These are phyloP conservation scores for Apostichopus japonicus DNA, from an alignment of 35 echinoderm and acorn worm species.

Conservation along the genomic window DNA sequence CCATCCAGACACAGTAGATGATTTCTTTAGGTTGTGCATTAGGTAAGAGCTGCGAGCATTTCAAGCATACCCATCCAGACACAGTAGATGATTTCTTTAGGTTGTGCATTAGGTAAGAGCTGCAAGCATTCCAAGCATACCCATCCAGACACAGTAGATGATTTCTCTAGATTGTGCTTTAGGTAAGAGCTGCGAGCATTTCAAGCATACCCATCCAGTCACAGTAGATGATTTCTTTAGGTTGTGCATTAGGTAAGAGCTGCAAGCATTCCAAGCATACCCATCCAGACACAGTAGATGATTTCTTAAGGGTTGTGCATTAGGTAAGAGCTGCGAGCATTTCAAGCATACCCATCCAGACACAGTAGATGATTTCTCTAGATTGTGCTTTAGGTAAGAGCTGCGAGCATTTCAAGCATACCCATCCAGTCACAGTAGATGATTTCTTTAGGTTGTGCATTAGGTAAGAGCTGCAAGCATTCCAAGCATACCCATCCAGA, in stretches of 20 bases:
- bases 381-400: slow-evolving; percentile 71
- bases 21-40: slow-evolving; percentile 78
- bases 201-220: slow-evolving; percentile 68
- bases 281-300: slow-evolving; percentile 95
- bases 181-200: slow-evolving; percentile 40
- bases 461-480: slow-evolving; percentile 42
- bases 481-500: slow-evolving; percentile 66
- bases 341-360: slow-evolving; percentile 62
- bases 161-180: slow-evolving; percentile 76
- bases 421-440: slow-evolving; percentile 91
- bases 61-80: slow-evolving; percentile 70
- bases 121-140: too few species aligned
- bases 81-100: slow-evolving; percentile 92
- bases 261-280: too few species aligned
- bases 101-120: slow-evolving; percentile 69
- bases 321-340: slow-evolving; percentile 45
- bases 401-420: too few species aligned
- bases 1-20: slow-evolving; percentile 95
- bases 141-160: slow-evolving; percentile 97
- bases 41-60: slow-evolving; percentile 42
- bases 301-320: slow-evolving; percentile 82
- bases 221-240: slow-evolving; percentile 91
- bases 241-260: slow-evolving; percentile 69
- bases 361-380: slow-evolving; percentile 88
- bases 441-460: slow-evolving; percentile 82